Conservation (phyloP, 2,888 invertebrate genomes). For the Limnephilus auricula region DNA sequence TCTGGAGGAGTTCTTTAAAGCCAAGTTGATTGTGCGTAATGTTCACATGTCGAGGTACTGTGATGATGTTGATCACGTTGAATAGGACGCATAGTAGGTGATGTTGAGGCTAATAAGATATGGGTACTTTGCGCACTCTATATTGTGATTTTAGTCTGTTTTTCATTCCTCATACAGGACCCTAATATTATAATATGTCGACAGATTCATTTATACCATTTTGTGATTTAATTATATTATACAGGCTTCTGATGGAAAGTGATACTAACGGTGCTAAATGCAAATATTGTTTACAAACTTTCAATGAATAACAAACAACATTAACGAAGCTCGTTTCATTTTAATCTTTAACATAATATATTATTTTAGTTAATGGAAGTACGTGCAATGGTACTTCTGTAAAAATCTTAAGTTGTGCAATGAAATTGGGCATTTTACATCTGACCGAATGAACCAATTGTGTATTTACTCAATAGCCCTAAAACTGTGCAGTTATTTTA, state of each 20-base stretch:
- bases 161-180: slow-evolving; percentile 34
- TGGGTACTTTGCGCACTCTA: slow-evolving; percentile 22
- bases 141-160: slow-evolving; percentile 45
- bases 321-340: slow-evolving; percentile 19
- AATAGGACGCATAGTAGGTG: background rate
- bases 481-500: slow-evolving; percentile 31
- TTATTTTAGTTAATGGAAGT: background rate
- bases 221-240: slow-evolving; percentile 40
- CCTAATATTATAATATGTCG: slow-evolving; percentile 19
- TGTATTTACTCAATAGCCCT: slow-evolving; percentile 19
- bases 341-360: background rate
- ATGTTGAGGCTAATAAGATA: slow-evolving; percentile 22
- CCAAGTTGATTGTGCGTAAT: slow-evolving; percentile 2
- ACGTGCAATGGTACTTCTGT: background rate
- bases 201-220: slow-evolving; percentile 29
- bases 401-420: background rate
- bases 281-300: slow-evolving; percentile 24
- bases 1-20: background rate
- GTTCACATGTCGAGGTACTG: background rate
- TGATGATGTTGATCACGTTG: background rate
- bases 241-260: slow-evolving; percentile 44
- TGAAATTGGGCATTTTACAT: background rate
- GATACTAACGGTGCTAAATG: slow-evolving; percentile 54
- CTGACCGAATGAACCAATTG: slow-evolving; percentile 2
- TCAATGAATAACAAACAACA: background rate